phyloP scores from a whole-genome alignment of 2,113 vertebrate genomes.

The Pelecanoides urinatrix region DNA sequence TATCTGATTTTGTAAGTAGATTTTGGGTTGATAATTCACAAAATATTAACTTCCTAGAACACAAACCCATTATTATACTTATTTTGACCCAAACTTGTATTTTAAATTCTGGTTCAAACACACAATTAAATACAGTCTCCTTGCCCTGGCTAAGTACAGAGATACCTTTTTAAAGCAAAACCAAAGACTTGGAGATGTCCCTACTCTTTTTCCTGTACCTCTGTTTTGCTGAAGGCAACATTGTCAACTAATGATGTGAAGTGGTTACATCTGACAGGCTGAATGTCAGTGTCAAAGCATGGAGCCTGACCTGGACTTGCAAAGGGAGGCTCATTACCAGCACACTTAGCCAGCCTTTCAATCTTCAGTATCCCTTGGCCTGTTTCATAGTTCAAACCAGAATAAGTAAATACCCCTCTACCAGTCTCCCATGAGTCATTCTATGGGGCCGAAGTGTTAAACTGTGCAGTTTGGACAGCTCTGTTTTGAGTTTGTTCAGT shows the following conservation, averaged over 20 bases:
- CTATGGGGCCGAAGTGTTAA: slow-evolving; percentile 13
- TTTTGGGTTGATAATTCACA: neutral
- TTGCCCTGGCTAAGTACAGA: neutral
- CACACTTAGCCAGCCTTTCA: neutral
- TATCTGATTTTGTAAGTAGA: neutral
- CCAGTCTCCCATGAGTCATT: neutral
- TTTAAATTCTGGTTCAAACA: neutral
- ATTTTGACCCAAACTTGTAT: neutral
- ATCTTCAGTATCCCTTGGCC: neutral
- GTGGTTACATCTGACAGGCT: neutral
- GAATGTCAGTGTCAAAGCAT: slow-evolving; percentile 16
- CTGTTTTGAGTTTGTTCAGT: slow-evolving; percentile 65
- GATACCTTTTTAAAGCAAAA: neutral
- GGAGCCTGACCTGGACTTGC: slow-evolving; percentile 35
- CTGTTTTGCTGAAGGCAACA: neutral
- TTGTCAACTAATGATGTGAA: neutral
- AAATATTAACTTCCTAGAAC: neutral
- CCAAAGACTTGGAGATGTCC: neutral
- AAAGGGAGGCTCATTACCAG: slow-evolving; percentile 15
- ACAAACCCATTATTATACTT: neutral
- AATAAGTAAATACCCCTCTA: slow-evolving; percentile 32
- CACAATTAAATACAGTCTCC: neutral
- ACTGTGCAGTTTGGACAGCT: slow-evolving; percentile 15
- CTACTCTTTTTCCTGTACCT: neutral
- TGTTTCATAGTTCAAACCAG: slow-evolving; percentile 21